Base-by-base conservation (phyloP, 2,797 vertebrate genomes). In the Eulemur rubriventer region DNA sequence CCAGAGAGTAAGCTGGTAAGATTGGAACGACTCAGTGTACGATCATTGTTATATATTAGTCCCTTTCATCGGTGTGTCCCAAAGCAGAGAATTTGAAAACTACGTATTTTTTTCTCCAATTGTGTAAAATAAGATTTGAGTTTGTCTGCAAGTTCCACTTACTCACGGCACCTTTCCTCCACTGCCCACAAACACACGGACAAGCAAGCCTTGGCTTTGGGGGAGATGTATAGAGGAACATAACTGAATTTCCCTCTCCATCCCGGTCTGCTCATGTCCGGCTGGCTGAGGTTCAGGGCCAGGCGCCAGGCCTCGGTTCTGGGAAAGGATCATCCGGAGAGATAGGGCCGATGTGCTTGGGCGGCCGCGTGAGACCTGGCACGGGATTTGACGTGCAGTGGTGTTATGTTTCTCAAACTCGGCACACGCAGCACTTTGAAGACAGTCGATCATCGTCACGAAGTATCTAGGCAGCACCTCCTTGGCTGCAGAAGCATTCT, bases 211-310 rank as follows among this genome's bases (percentile, higher is more conserved):
- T 90, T 95, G 95, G 94, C 97, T 97, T 79, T 12, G 11, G 86
- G 0, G 43, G 97, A 96, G 97, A 97, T 97, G 97, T 97, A 96
- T 87, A 90, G 73, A 85, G 55, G 94, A 95, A 61, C 75, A 50
- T 63, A 96, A 84, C 92, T 97, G 93, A 46, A 95, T 91, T 97
- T 95, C 95, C 94, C 91, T 91, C 88, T 92, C 82, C 72, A 2
- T 65, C 87, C 95, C 92, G 65, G 69, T 86, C 90, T 96, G 93
- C 95, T 97, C 26, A 96, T 84, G 96, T 96, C 96, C 94, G 95
- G 78, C 78, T 97, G 97, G 97, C 97, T 75, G 82, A 59, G 7
- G 10, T 94, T 92, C 97, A 95, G 96, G 97, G 97, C 97, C 96
- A 61, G 73, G 70, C 85, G 97, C 97, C 97, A 98, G 95, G 76